A percentile compares a stretch with the other conserved stretches of the same genome.
Evolutionary conservation across 2,888 invertebrate genomes (phyloP).

Genomic region (Lottia gigantea): DNA sequence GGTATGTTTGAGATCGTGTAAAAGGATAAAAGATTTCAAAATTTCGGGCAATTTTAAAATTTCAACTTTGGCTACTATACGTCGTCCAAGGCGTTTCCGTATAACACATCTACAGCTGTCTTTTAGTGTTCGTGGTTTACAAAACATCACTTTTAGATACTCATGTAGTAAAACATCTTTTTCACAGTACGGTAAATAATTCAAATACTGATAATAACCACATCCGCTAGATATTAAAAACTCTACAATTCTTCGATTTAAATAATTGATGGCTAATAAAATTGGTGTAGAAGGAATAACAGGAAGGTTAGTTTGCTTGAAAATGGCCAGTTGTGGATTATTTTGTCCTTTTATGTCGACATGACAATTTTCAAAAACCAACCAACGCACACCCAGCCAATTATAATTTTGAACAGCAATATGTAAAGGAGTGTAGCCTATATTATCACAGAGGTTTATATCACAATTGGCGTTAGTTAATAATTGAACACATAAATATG

Average conservation of each 20-base stretch:
- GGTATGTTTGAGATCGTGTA: neutral
- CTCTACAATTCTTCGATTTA: neutral
- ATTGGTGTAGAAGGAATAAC: neutral
- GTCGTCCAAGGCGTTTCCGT: neutral
- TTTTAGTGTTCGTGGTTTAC: neutral
- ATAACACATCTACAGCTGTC: neutral
- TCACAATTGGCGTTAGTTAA: neutral
- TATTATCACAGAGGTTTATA: neutral
- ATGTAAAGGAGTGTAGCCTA: neutral
- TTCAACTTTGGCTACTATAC: neutral
- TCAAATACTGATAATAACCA: neutral
- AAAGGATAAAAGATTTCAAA: neutral
- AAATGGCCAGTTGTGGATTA: neutral
- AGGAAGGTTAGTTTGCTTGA: neutral
- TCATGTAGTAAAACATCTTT: neutral
- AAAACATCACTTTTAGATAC: neutral
- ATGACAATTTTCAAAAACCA: neutral
- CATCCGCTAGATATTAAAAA: neutral
- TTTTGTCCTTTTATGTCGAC: neutral
- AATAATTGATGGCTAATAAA: neutral
- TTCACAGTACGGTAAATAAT: neutral
- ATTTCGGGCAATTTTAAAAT: neutral
- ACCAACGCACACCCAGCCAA: neutral
- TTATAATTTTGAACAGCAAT: neutral
- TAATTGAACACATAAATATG: neutral